Base-by-base conservation (phyloP, 2,888 invertebrate genomes). In the Esperia sulphurella region DNA sequence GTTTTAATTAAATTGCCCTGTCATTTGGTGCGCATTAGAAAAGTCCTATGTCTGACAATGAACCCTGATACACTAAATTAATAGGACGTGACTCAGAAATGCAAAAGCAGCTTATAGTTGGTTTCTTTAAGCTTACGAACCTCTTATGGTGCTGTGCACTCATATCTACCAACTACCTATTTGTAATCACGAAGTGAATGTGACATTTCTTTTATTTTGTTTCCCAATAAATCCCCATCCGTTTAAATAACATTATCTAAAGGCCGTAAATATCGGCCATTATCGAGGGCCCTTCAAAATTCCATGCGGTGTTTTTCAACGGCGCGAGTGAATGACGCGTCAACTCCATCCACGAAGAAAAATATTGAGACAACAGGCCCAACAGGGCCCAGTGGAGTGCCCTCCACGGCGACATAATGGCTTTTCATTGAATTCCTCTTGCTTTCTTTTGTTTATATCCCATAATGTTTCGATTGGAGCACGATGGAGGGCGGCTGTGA, bases 371-470 rank as follows among this genome's bases (percentile, higher is more conserved):
- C 88, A 88, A 85, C 84, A 83, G 78, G 57, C 69, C 62, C 51
- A 38, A 39, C 43, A 39, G 48, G 51, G 54, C 54, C 42, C 41
- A 14, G 65, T 72, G 72, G 75, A 86, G 87, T 71, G 79, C 83
- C 64, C 87, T 88, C 69, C 76, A 67, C 79, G 63, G 81, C 79
- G 82, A 85, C 88, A 87, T 87, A 88, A 88, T 88, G 81, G 88
- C 83, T 80, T 88, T 86, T 84, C 87, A 87, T 85, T 86, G 82
- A 87, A 88, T 88, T 83, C 84, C 79, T 79, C 76, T 83, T 81
- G 80, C 73, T 86, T 79, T 83, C 88, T 88, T 89, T 89, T 89
- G 88, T 89, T 88, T 89, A 86, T 85, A 84, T 82, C 84, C 87
- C 81, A 85, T 87, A 87, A 87, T 86, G 86, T 86, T 87, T 82